phyloP scores from a whole-genome alignment of 2,797 vertebrate species.

The Chelon labrosus region DNA sequence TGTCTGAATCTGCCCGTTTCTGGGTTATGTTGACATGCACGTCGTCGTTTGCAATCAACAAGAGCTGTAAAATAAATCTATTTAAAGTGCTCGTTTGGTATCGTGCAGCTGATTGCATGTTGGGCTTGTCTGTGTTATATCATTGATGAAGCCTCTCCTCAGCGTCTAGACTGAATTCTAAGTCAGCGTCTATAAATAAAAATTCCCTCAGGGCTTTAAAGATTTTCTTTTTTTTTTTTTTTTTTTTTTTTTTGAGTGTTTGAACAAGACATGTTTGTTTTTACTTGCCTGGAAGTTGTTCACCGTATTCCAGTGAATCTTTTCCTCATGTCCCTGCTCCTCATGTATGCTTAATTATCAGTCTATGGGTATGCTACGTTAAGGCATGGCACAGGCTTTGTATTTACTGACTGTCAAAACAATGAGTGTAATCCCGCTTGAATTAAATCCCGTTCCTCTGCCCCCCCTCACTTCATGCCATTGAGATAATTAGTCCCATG shows the following conservation, averaged over 20 bases:
- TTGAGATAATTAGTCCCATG: slow-evolving; percentile 81
- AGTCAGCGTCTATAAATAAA: slow-evolving; percentile 75
- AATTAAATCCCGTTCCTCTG: slow-evolving; percentile 59
- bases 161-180: slow-evolving; percentile 63
- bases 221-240: slow-evolving; percentile 8
- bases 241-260: slow-evolving; percentile 22
- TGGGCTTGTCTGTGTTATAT: slow-evolving; percentile 61
- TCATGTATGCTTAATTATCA: slow-evolving; percentile 42
- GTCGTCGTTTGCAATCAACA: slow-evolving; percentile 51
- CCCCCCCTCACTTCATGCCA: slow-evolving; percentile 55
- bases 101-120: slow-evolving; percentile 31
- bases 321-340: slow-evolving; percentile 42
- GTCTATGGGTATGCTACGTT: slow-evolving; percentile 61
- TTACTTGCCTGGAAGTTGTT: slow-evolving; percentile 25
- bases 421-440: slow-evolving; percentile 76
- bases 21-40: slow-evolving; percentile 55
- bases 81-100: slow-evolving; percentile 45
- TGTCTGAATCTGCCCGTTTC: slow-evolving; percentile 36
- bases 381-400: slow-evolving; percentile 64
- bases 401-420: slow-evolving; percentile 78
- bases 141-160: slow-evolving; percentile 54
- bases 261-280: slow-evolving; percentile 42
- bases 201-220: slow-evolving; percentile 46
- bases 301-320: slow-evolving; percentile 39
- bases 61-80: slow-evolving; percentile 49